Conservation (phyloP, 2,888 invertebrate genomes). For the Melinopterus prodromus region DNA sequence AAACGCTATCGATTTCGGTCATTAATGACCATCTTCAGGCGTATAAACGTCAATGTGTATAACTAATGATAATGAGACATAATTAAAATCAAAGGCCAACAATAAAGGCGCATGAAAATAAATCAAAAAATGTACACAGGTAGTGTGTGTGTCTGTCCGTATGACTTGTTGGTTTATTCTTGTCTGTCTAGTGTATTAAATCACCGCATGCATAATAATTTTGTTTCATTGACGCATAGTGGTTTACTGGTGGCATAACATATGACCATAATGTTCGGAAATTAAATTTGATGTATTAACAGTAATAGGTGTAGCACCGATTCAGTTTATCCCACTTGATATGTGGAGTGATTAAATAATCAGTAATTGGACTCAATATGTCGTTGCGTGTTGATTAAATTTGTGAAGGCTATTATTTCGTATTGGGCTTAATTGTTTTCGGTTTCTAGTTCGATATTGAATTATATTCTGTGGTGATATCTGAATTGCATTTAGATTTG, state of each 20-base stretch:
- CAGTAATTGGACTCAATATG: neutral
- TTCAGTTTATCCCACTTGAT: neutral
- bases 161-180: no score
- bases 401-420: neutral
- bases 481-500: neutral
- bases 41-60: no score
- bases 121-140: no score
- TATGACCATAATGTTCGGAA: neutral
- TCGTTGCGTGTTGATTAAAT: neutral
- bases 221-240: neutral
- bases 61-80: no score
- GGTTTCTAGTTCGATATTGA: no score
- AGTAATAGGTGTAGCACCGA: neutral
- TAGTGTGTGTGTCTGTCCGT: no score
- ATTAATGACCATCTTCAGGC: no score
- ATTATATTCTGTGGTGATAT: no score
- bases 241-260: neutral
- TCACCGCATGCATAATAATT: neutral
- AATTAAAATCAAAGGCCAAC: no score
- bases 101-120: no score
- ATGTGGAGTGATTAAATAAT: neutral
- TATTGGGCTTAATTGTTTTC: neutral
- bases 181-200: no score
- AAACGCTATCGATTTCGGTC: no score
- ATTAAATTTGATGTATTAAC: neutral